Percentiles rank a stretch among this genome's conserved stretches.
phyloP scores from a whole-genome alignment of 2,113 vertebrate genomes.

The Hystrix brachyura region DNA sequence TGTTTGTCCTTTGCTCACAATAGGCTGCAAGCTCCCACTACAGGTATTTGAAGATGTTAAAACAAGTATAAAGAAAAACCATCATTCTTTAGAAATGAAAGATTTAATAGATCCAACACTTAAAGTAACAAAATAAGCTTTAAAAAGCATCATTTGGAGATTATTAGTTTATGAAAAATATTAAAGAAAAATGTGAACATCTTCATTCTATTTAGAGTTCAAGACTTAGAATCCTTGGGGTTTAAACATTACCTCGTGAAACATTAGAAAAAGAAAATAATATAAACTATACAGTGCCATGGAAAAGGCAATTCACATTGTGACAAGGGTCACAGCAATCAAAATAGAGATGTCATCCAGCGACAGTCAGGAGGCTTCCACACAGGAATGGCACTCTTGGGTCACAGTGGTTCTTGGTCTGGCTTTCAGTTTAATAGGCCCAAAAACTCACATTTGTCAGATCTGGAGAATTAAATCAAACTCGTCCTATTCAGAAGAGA shows the following conservation, averaged over 20 bases:
- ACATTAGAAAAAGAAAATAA: not conserved
- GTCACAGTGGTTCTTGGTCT: not conserved
- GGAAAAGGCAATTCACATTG: not conserved
- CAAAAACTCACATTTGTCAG: constrained; percentile 20
- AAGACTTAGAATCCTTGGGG: not conserved
- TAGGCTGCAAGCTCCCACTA: not conserved
- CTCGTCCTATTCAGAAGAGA: not conserved
- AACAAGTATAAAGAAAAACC: not conserved
- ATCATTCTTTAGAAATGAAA: not conserved
- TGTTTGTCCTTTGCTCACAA: not conserved
- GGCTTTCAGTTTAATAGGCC: not conserved
- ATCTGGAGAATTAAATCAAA: not conserved
- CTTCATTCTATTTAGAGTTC: not conserved
- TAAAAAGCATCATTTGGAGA: not conserved
- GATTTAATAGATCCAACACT: not conserved
- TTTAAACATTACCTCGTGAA: not conserved
- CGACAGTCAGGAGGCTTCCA: fast-evolving
- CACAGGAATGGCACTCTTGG: not conserved
- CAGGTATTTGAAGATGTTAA: not conserved
- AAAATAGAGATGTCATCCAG: not conserved
- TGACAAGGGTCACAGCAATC: not conserved
- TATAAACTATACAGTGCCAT: not conserved
- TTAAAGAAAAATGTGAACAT: not conserved
- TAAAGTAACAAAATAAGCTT: not conserved
- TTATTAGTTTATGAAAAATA: not conserved